Evolutionary conservation across 2,888 invertebrate genomes (phyloP).

Genomic region (Bellardia pandia): DNA sequence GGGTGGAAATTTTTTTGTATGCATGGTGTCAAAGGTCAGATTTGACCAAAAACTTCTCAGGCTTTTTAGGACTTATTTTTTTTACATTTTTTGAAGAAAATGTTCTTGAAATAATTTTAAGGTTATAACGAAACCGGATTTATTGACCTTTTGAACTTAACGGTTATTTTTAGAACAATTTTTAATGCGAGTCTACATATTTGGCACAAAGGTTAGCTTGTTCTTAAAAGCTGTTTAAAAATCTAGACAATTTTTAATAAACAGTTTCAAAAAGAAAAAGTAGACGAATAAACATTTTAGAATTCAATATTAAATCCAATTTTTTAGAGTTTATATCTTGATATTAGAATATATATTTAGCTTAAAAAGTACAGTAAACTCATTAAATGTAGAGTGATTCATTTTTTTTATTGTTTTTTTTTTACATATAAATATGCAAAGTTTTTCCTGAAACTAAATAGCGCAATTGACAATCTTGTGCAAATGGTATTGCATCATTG

Average conservation of each 20-base stretch:
- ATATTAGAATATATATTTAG: neutral
- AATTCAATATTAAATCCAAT: neutral
- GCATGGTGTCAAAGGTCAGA: conserved; percentile 74
- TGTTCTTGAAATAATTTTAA: conserved; percentile 52
- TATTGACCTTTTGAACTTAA: conserved; percentile 74
- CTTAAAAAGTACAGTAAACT: neutral
- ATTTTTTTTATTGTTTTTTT: too few relatives aligned
- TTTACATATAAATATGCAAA: neutral
- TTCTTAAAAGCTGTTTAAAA: neutral
- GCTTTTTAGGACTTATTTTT: conserved; percentile 64
- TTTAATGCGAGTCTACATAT: neutral
- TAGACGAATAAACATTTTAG: neutral
- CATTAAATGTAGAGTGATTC: too few relatives aligned
- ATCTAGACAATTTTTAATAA: neutral
- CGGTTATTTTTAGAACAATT: conserved; percentile 59
- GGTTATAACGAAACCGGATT: conserved; percentile 67
- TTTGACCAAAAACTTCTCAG: conserved; percentile 73
- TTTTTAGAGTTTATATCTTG: neutral
- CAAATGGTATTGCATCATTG: too few relatives aligned
- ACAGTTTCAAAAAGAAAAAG: neutral
- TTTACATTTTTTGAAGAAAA: conserved; percentile 50
- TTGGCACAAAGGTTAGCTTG: neutral
- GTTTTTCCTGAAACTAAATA: neutral
- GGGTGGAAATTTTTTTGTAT: conserved; percentile 47
- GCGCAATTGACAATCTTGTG: too few relatives aligned